Evolutionary conservation across 2,797 vertebrate genomes (phyloP), one percentile per base, ranked within the genome.

Genomic region (Otolemur crassicaudatus): DNA sequence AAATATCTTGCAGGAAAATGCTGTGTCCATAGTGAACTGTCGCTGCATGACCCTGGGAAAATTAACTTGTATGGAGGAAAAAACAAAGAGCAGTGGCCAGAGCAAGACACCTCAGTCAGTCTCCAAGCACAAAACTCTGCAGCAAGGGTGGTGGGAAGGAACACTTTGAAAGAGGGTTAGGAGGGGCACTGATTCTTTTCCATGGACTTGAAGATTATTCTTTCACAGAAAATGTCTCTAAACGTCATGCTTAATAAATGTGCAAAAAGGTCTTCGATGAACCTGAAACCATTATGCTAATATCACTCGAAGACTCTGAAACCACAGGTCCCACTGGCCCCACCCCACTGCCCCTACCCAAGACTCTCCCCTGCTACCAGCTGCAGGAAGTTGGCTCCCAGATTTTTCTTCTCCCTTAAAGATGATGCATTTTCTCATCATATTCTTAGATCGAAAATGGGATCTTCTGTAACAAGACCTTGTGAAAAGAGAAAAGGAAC

Each of bases 21-120:
- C 69, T 82, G 96, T 97, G 94, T 97, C 95, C 90, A 93, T 97
- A 96, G 95, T 96, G 97, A 98, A 96, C 72, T 14, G 93, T 80
- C 29, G 1, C 96, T 70, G 43, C 89, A 91, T 92, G 90, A 96
- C 95, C 94, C 97, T 96, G 95, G 97, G 97, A 98, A 98, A 98
- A 95, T 86, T 85, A 95, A 97, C 77, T 95, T 91, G 75, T 49
- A 87, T 29, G 27, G 88, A 97, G 61, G 27, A 58, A 65, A 91
- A 97, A 82, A 97, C 92, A 97, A 97, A 96, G 79, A 65, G 58
- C 23, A 23, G 2, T 3, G 46, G 90, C 53, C 49, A 22, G 31
- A 75, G 70, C 56, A 40, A 73, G 94, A 82, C 56, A 84, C 96
- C 88, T 95, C 83, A 14, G 46, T 87, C 83, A 53, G 69, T 60